A percentile compares a stretch with the other conserved stretches of the same genome.
phyloP scores from a whole-genome alignment of 2,888 invertebrate species.

The Balanococcus diminutus region DNA sequence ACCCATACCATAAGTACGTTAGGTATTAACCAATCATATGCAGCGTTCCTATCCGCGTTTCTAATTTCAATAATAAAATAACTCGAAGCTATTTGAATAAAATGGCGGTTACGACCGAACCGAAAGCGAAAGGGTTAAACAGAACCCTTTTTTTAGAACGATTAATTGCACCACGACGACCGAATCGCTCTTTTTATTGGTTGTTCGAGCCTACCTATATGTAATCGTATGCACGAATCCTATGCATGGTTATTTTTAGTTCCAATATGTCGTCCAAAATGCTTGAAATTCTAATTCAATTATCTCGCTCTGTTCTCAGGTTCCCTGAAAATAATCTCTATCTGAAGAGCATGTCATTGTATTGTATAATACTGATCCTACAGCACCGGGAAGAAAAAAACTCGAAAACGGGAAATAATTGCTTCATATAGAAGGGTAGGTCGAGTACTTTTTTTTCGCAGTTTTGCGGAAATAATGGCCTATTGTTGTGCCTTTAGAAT shows the following conservation, averaged over 20 bases:
- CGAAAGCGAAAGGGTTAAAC: slow-evolving; percentile 16
- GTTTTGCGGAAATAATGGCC: slow-evolving; percentile 36
- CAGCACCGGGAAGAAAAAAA: not conserved
- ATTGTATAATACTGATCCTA: not conserved
- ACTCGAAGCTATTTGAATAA: slow-evolving; percentile 44
- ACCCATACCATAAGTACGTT: slow-evolving; percentile 34
- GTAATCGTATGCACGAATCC: slow-evolving; percentile 27
- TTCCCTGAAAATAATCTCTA: not conserved
- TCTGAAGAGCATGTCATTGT: not conserved
- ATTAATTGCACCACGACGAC: slow-evolving; percentile 19
- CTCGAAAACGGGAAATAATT: slow-evolving; percentile 19
- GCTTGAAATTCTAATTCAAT: not conserved
- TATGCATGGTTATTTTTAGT: slow-evolving; percentile 32
- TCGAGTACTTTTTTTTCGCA: slow-evolving; percentile 14
- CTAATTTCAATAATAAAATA: slow-evolving; percentile 48
- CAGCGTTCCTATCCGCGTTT: slow-evolving; percentile 25
- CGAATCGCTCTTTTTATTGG: slow-evolving; percentile 12
- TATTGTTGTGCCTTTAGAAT: slow-evolving; percentile 26
- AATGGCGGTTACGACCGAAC: slow-evolving; percentile 45
- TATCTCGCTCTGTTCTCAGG: not conserved
- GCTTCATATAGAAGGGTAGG: not conserved
- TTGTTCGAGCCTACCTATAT: not conserved
- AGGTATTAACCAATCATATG: slow-evolving; percentile 45
- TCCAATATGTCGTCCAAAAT: not conserved
- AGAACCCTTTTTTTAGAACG: slow-evolving; percentile 36